Evolutionary conservation across 2,797 vertebrate genomes (phyloP).

Genomic region (Dipus sagitta): DNA sequence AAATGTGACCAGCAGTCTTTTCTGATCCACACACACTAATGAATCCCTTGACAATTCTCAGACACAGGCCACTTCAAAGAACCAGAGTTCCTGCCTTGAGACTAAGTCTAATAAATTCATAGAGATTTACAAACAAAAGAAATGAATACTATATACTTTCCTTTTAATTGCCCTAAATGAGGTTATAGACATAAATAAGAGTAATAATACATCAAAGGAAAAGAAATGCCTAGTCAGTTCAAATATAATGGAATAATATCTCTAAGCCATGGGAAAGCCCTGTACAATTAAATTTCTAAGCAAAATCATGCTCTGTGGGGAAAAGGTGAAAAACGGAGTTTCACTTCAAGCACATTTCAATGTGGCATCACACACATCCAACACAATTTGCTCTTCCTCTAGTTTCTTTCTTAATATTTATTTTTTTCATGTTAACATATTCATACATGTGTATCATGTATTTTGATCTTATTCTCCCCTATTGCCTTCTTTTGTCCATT

Average conservation of each 20-base stretch:
- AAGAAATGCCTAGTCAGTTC: neutral
- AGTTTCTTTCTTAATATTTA: neutral
- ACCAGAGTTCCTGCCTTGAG: neutral
- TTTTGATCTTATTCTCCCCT: neutral
- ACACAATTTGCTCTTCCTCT: neutral
- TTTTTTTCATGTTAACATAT: neutral
- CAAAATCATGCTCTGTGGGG: too few relatives aligned
- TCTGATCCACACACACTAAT: neutral
- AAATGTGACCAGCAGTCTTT: neutral
- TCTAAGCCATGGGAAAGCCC: neutral
- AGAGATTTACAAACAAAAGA: neutral
- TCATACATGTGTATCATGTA: neutral
- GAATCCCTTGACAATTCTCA: neutral
- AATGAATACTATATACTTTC: neutral
- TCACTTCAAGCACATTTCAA: neutral
- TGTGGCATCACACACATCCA: neutral
- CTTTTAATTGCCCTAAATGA: neutral
- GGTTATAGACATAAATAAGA: neutral
- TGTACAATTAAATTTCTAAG: conserved; percentile 7
- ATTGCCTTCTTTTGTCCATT: too few relatives aligned
- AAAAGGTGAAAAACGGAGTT: neutral
- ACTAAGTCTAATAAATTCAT: neutral
- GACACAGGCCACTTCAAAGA: neutral
- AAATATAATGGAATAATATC: neutral
- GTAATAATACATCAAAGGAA: neutral